phyloP scores from a whole-genome alignment of 2,888 invertebrate species.

The Lordiphosa fenestrarum region DNA sequence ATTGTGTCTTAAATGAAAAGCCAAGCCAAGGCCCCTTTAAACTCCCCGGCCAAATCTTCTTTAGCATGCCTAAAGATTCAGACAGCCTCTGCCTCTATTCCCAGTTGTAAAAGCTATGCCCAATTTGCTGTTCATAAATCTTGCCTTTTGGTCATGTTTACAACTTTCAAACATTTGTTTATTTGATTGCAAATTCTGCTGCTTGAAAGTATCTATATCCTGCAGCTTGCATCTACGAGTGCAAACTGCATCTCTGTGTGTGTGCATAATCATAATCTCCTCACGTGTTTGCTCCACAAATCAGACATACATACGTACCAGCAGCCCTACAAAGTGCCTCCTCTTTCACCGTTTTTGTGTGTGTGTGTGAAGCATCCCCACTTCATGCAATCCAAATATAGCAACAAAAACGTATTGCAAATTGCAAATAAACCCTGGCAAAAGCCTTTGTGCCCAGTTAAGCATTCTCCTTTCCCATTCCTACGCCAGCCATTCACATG shows the following conservation, averaged over 20 bases:
- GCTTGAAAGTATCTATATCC: conserved; percentile 18
- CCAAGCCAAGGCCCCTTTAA: no score
- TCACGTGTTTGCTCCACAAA: conserved; percentile 43
- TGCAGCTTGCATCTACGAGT: conserved; percentile 7
- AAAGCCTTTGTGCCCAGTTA: conserved; percentile 32
- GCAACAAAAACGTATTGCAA: conserved; percentile 11
- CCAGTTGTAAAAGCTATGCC: neutral
- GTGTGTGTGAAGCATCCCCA: conserved; percentile 12
- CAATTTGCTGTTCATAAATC: conserved; percentile 5
- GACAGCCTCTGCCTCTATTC: no score
- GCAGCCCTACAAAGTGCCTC: conserved; percentile 16
- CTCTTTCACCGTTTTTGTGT: neutral
- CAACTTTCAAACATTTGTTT: conserved; percentile 6
- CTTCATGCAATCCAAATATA: conserved; percentile 11
- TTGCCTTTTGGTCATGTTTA: neutral
- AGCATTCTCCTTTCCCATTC: conserved; percentile 6
- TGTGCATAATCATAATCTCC: conserved; percentile 56
- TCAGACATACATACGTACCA: conserved; percentile 24
- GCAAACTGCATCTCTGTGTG: conserved; percentile 8
- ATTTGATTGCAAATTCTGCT: conserved; percentile 27
- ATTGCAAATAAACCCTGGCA: conserved; percentile 46
- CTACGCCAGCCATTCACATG: neutral
- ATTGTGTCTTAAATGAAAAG: no score
- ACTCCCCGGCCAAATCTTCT: no score
- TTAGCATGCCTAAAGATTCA: no score